A percentile compares a stretch with the other conserved stretches of the same genome.
These are phyloP conservation scores for Sebastes dallii DNA, from an alignment of 2,797 vertebrate genomes.

Conservation along the genomic window DNA sequence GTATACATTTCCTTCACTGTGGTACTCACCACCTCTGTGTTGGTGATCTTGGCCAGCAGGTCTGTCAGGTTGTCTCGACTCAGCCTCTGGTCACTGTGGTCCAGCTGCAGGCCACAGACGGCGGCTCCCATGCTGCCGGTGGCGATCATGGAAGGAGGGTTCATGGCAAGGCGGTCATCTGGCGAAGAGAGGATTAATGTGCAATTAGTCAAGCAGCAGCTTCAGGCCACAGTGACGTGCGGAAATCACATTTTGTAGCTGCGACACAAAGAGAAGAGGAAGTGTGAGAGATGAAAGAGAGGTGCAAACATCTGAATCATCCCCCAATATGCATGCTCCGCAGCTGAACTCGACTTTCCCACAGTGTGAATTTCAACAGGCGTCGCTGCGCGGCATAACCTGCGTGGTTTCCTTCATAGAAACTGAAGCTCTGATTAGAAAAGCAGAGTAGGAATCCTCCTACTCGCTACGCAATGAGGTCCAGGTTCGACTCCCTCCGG, in stretches of 20 bases:
- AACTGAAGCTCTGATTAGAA: conserved; percentile 76
- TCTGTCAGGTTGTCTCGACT: conserved; percentile 88
- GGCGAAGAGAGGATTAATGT: conserved; percentile 41
- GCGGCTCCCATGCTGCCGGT: conserved; percentile 95
- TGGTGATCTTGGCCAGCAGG: conserved; percentile 96
- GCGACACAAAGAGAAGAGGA: conserved; percentile 23
- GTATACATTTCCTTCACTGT: neutral
- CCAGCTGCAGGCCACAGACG: conserved; percentile 92
- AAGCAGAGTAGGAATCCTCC: conserved; percentile 79
- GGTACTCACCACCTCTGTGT: conserved; percentile 95
- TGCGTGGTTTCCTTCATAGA: conserved; percentile 62
- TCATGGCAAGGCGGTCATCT: conserved; percentile 98
- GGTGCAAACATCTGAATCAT: conserved; percentile 44
- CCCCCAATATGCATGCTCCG: neutral
- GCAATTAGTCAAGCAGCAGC: conserved; percentile 22
- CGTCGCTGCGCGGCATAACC: conserved; percentile 42
- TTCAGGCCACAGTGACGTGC: neutral
- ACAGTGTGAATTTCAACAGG: conserved; percentile 68
- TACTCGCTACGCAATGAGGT: conserved; percentile 72
- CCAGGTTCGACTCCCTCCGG: conserved; percentile 66
- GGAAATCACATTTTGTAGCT: conserved; percentile 17
- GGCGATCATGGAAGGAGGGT: conserved; percentile 97
- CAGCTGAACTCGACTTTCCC: conserved; percentile 67
- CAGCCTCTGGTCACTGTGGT: conserved; percentile 83
- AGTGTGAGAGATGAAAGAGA: conserved; percentile 27